phyloP scores from a whole-genome alignment of 2,797 vertebrate genomes.

The Onychomys arenicola region DNA sequence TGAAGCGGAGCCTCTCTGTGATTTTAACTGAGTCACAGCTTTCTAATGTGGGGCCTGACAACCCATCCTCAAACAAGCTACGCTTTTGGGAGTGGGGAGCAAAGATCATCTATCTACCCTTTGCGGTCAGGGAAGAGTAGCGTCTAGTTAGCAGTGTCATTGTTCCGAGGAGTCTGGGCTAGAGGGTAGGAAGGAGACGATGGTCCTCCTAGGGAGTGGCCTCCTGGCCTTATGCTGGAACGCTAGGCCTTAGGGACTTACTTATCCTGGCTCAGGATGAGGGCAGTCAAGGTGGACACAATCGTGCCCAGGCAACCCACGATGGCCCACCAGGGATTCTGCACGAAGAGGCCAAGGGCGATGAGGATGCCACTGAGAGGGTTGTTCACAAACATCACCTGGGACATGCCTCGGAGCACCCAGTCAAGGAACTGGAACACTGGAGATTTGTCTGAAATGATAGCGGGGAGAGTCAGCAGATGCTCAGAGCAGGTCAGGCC shows the following conservation, averaged over 20 bases:
- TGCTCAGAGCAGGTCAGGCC: neutral
- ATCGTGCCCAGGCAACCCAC: slow-evolving; percentile 94
- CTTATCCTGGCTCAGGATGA: slow-evolving; percentile 95
- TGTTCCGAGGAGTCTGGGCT: neutral
- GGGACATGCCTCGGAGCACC: slow-evolving; percentile 95
- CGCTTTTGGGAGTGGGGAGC: neutral
- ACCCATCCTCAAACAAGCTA: neutral
- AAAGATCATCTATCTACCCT: neutral
- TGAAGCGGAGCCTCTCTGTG: accelerated
- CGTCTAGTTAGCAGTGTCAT: neutral
- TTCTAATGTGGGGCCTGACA: neutral
- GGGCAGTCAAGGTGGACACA: slow-evolving; percentile 93
- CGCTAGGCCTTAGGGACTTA: slow-evolving; percentile 71
- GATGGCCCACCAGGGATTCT: slow-evolving; percentile 97
- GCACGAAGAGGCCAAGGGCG: slow-evolving; percentile 92
- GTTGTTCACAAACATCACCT: slow-evolving; percentile 99
- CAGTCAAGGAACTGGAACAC: slow-evolving; percentile 94
- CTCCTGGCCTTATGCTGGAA: neutral
- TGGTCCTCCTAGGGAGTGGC: neutral
- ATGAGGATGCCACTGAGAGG: slow-evolving; percentile 95
- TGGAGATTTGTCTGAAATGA: slow-evolving; percentile 92
- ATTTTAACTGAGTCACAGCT: neutral
- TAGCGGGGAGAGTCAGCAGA: neutral
- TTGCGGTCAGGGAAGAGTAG: neutral
- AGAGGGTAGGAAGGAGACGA: neutral